These are phyloP conservation scores for Sebastes goodei DNA, from an alignment of 2,797 vertebrate genomes.

Conservation along the genomic window DNA sequence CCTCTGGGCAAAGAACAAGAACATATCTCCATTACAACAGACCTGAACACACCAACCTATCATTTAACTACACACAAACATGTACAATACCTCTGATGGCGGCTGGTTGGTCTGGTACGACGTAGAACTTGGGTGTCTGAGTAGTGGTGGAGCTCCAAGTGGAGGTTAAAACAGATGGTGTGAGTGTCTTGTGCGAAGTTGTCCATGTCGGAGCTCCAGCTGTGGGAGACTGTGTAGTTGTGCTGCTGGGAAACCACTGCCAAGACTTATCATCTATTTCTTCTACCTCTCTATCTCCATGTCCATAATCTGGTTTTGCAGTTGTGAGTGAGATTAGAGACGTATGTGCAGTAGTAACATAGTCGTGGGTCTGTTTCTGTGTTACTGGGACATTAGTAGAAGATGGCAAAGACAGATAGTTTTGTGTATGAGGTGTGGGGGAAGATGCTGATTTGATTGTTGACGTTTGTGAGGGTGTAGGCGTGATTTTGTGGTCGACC, in stretches of 20 bases:
- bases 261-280: not conserved
- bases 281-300: not conserved
- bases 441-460: not conserved
- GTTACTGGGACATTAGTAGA: not conserved
- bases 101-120: conserved; percentile 75
- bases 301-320: not conserved
- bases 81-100: conserved; percentile 69
- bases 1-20: conserved; percentile 61
- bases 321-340: not conserved
- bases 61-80: not conserved
- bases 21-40: not conserved
- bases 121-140: conserved; percentile 65
- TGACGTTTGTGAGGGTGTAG: not conserved
- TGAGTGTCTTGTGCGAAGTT: not conserved
- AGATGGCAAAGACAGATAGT: not conserved
- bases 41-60: not conserved
- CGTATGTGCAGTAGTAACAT: not conserved
- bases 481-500: not conserved
- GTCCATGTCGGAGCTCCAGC: not conserved
- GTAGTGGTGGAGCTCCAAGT: conserved; percentile 24
- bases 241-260: conserved; percentile 3
- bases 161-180: not conserved
- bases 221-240: not conserved
- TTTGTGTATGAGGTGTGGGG: not conserved
- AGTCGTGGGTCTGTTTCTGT: not conserved